Evolutionary conservation across 2,797 vertebrate genomes (phyloP), one percentile per base, ranked within the genome.

Genomic region (Spheniscus humboldti): DNA sequence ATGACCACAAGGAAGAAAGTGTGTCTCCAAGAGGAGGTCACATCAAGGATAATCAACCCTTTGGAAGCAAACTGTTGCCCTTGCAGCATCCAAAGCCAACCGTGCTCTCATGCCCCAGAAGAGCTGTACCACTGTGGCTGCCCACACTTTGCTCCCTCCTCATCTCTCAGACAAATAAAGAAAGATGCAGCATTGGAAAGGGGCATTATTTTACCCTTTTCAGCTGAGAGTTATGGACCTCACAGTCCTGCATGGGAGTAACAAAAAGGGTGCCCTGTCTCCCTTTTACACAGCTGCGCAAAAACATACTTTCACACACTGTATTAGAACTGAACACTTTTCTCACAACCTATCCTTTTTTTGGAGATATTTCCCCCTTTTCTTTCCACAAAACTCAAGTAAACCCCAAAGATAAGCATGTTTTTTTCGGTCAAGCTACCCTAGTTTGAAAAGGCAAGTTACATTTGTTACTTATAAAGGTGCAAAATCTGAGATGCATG

Each of bases 261-360:
- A 67, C 1, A 9, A 68, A 78, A 69, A 72, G 8, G 5, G 7
- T 18, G 13, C 14, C 5, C 12, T 41, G 2, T 18, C 8, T 68
- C 11, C 64, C 37, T 57, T 73, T 69, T 33, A 25, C 27, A 62
- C 1, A 8, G 11, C 17, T 64, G 22, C 0, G 0, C 12, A 74
- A 77, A 75, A 85, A 4, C 17, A 13, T 17, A 22, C 13, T 67
- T 68, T n/a, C 56, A 77, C 14, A 67, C 14, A 25, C 9, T 18
- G 4, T 35, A 11, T 31, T 63, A 79, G 41, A 91, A 72, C 11
- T 7, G 35, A 91, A 45, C 5, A 20, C 0, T 81, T 80, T 90
- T 56, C 53, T 74, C 17, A 56, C 10, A 79, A 33, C 6, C 6
- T 73, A 6, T 45, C 3, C 10, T 48, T 9, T 4, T 48, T 91